These are phyloP conservation scores for Hirtodrosophila histrioides DNA, from an alignment of 2,888 invertebrate species.

Conservation along the genomic window DNA sequence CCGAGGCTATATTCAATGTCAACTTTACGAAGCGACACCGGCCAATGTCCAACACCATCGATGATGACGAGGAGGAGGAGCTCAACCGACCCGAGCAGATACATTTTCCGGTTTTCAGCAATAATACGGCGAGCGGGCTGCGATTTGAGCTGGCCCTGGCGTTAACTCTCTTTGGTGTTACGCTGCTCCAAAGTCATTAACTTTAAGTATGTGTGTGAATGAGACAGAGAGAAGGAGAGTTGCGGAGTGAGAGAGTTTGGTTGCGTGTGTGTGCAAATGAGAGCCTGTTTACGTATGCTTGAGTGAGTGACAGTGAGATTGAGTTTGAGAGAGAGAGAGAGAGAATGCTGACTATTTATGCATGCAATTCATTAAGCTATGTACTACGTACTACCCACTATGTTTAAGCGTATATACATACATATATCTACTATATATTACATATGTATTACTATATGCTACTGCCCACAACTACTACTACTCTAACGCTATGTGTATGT, in stretches of 20 bases:
- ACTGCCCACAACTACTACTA: conserved; percentile 48
- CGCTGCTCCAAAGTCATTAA: conserved; percentile 55
- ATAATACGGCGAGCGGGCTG: conserved; percentile 33
- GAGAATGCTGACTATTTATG: conserved; percentile 27
- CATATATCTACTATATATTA: conserved; percentile 52
- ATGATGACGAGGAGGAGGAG: conserved; percentile 83
- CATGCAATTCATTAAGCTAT: conserved; percentile 32
- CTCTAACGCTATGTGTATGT: conserved; percentile 54
- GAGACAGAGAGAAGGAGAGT: neutral
- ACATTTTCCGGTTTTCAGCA: conserved; percentile 84
- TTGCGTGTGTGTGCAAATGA: too few relatives aligned
- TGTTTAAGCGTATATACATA: conserved; percentile 53
- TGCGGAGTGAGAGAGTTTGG: too few relatives aligned
- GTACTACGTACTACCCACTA: conserved; percentile 51
- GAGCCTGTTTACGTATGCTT: too few relatives aligned
- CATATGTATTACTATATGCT: conserved; percentile 59
- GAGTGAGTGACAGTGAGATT: conserved; percentile 8
- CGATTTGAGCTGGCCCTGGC: conserved; percentile 27
- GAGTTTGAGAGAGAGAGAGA: conserved; percentile 14
- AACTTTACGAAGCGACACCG: conserved; percentile 84
- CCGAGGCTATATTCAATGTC: conserved; percentile 84
- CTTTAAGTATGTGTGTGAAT: conserved; percentile 30
- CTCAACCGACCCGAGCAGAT: conserved; percentile 84
- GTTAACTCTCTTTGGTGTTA: conserved; percentile 38
- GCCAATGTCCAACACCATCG: conserved; percentile 83